Percentiles rank a stretch among this genome's conserved stretches.
Conservation (phyloP, 23 tunicate species). For the Diplosoma virens region DNA sequence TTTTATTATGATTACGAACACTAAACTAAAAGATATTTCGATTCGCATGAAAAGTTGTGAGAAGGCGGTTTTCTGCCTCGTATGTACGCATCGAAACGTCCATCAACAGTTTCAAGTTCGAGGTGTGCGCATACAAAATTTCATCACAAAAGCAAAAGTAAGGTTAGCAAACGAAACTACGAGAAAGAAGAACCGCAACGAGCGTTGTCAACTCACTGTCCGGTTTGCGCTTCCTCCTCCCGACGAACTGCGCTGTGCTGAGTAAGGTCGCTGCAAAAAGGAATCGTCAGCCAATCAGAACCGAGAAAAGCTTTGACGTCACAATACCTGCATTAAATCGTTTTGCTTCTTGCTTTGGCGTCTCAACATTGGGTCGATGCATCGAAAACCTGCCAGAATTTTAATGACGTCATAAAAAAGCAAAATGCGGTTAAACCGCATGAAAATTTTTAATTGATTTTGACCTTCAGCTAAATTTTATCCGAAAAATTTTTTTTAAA, state of each 20-base stretch:
- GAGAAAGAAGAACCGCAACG: no score
- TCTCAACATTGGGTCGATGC: constrained; percentile 74
- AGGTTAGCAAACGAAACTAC: no score
- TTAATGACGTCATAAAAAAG: no score
- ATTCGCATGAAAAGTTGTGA: no score
- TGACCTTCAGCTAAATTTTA: no score
- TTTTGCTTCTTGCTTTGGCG: constrained; percentile 64
- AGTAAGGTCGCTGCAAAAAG: constrained; percentile 67
- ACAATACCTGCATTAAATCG: constrained; percentile 45
- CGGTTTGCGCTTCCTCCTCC: constrained; percentile 27
- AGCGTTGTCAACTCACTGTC: constrained; percentile 44
- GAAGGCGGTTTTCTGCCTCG: no score
- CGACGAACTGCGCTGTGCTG: constrained; percentile 56
- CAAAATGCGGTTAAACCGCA: neutral
- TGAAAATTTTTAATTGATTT: neutral
- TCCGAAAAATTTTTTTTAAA: no score
- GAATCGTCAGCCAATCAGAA: neutral
- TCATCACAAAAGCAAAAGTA: no score
- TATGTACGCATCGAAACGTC: no score
- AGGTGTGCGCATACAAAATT: no score
- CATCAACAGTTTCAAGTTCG: no score
- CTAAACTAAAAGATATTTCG: no score
- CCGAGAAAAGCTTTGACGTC: neutral
- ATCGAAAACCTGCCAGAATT: constrained; percentile 59
- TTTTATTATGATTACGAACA: neutral